These are phyloP conservation scores for Dromiciops gliroides DNA, from an alignment of 2,113 vertebrate genomes.

Conservation along the genomic window DNA sequence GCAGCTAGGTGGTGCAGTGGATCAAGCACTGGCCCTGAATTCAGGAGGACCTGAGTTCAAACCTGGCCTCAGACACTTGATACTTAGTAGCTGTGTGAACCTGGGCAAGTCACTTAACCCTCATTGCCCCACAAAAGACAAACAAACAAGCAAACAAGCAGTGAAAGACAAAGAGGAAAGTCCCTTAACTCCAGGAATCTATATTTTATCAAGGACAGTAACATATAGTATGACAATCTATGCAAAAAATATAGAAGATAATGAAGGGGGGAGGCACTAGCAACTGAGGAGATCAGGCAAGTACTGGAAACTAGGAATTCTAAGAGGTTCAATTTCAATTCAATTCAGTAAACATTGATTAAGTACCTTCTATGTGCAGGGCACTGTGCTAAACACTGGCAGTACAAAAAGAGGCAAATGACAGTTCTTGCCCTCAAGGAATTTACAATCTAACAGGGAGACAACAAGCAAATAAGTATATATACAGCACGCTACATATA, in stretches of 20 bases:
- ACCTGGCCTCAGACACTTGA: too few species aligned
- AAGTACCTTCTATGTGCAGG: not conserved
- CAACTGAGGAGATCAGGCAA: not conserved
- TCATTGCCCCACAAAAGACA: too few species aligned
- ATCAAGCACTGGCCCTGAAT: too few species aligned
- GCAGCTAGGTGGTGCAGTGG: too few species aligned
- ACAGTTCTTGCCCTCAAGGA: not conserved
- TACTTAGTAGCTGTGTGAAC: too few species aligned
- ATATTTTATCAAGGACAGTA: not conserved
- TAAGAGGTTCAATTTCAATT: not conserved
- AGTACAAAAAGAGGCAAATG: not conserved
- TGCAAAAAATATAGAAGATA: not conserved
- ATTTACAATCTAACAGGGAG: not conserved
- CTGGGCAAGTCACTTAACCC: too few species aligned
- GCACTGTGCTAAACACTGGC: not conserved
- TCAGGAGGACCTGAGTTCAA: too few species aligned
- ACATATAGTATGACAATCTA: not conserved
- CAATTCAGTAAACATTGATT: not conserved
- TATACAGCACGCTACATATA: not conserved
- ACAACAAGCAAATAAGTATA: not conserved
- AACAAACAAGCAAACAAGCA: too few species aligned
- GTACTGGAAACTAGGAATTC: not conserved
- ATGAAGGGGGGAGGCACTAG: not conserved
- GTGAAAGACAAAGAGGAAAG: not conserved
- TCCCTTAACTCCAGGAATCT: not conserved